phyloP scores from a whole-genome alignment of 2,888 invertebrate genomes.

The Drosophila acutilabella region DNA sequence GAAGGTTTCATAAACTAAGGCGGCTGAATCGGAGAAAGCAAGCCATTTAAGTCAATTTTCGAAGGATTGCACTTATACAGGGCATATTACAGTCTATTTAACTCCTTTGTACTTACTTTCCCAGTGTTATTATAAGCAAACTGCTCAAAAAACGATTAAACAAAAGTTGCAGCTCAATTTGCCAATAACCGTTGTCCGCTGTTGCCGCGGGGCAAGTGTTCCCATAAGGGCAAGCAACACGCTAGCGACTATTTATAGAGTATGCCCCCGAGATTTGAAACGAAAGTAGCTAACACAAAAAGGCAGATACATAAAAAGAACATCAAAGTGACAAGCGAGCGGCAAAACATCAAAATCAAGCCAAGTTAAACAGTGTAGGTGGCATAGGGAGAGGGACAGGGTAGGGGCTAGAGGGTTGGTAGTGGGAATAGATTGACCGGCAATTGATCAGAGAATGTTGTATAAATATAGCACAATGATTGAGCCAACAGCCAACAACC shows the following conservation, averaged over 20 bases:
- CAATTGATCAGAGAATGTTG: slow-evolving; percentile 39
- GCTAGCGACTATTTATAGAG: slow-evolving; percentile 41
- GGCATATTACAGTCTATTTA: background rate
- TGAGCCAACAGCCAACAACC: slow-evolving; percentile 15
- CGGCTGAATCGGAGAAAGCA: too few species aligned
- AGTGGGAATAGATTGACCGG: slow-evolving; percentile 22
- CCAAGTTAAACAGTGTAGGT: slow-evolving; percentile 2
- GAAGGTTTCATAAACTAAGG: too few species aligned
- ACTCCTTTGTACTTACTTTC: background rate
- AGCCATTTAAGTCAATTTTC: too few species aligned
- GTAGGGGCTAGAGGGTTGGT: background rate
- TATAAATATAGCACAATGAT: slow-evolving; percentile 64
- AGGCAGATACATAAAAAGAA: slow-evolving; percentile 15
- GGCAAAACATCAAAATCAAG: slow-evolving; percentile 50
- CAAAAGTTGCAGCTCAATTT: slow-evolving; percentile 58
- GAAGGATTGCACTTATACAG: background rate
- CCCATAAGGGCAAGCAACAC: slow-evolving; percentile 47
- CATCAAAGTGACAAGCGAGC: slow-evolving; percentile 67
- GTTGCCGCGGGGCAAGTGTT: slow-evolving; percentile 22
- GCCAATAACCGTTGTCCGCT: slow-evolving; percentile 12
- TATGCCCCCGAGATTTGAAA: slow-evolving; percentile 12
- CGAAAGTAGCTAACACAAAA: slow-evolving; percentile 43
- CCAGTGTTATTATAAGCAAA: background rate
- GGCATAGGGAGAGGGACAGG: background rate
- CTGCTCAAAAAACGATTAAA: slow-evolving; percentile 34